phyloP scores from a whole-genome alignment of 2,888 invertebrate species.

The Isotomurus palustris region DNA sequence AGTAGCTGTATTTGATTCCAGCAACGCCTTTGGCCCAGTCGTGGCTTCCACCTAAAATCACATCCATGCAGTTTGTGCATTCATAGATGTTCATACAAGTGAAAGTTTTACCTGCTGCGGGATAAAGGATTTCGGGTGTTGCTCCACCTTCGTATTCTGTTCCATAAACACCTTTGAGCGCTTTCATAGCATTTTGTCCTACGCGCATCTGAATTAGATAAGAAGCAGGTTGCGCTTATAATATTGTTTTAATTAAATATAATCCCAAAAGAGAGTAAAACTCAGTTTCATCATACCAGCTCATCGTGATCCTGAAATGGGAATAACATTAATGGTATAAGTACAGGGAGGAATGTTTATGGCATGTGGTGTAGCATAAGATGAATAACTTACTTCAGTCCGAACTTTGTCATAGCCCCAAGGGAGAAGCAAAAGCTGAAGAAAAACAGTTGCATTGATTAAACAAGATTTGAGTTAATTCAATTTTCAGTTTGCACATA shows the following conservation, averaged over 20 bases:
- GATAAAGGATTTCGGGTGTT: slow-evolving; percentile 48
- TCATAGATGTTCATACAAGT: background rate
- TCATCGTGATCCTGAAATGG: slow-evolving; percentile 37
- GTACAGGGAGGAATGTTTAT: background rate
- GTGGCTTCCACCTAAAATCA: slow-evolving; percentile 36
- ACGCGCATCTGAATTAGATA: slow-evolving; percentile 38
- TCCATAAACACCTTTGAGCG: slow-evolving; percentile 48
- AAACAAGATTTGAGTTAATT: background rate
- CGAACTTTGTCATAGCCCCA: slow-evolving; percentile 60
- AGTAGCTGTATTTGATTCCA: slow-evolving; percentile 40
- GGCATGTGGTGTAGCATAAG: background rate
- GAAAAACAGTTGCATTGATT: background rate
- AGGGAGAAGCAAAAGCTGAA: slow-evolving; percentile 52
- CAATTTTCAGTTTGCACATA: slow-evolving; percentile 52
- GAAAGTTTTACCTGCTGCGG: slow-evolving; percentile 34
- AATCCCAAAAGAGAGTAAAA: background rate
- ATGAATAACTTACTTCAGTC: slow-evolving; percentile 18
- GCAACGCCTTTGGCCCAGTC: slow-evolving; percentile 46
- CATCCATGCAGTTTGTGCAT: background rate
- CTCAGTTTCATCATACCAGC: slow-evolving; percentile 24
- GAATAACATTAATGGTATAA: background rate
- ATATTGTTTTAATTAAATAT: too few species aligned
- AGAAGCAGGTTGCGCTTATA: too few species aligned
- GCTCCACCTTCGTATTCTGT: slow-evolving; percentile 50
- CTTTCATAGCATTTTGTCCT: slow-evolving; percentile 45